phyloP scores from a whole-genome alignment of 2,888 invertebrate genomes.

The Poecilobothrus nobilitatus region DNA sequence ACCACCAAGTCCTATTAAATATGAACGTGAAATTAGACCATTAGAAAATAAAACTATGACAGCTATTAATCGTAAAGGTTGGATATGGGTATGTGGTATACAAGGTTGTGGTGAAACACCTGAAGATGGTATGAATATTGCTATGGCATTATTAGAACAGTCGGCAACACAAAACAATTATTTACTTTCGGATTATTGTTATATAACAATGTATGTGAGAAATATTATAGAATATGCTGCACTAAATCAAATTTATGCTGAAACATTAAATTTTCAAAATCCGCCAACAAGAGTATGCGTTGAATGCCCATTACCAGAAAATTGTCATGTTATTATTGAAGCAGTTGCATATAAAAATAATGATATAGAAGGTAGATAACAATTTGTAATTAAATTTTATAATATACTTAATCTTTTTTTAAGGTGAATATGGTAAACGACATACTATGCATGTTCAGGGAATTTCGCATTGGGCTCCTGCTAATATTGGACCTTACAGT shows the following conservation, averaged over 20 bases:
- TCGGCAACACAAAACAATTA: conserved; percentile 36
- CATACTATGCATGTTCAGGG: conserved; percentile 91
- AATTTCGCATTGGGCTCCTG: conserved; percentile 96
- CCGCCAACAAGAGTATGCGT: conserved; percentile 84
- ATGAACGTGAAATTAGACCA: conserved; percentile 51
- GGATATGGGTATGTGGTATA: conserved; percentile 77
- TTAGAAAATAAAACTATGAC: conserved; percentile 55
- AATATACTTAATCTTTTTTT: conserved; percentile 19
- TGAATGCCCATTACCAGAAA: conserved; percentile 62
- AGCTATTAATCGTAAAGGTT: conserved; percentile 63
- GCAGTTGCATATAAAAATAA: conserved; percentile 53
- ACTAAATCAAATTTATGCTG: conserved; percentile 69
- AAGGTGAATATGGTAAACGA: conserved; percentile 42
- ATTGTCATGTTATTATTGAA: conserved; percentile 68
- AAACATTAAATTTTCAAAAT: conserved; percentile 63
- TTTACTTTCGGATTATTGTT: conserved; percentile 60
- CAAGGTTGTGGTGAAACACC: conserved; percentile 60
- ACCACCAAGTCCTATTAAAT: conserved; percentile 45
- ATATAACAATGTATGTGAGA: conserved; percentile 74
- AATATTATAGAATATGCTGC: conserved; percentile 71
- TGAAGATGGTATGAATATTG: conserved; percentile 57
- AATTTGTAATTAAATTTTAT: neutral
- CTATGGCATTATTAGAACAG: conserved; percentile 63
- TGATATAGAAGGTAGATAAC: conserved; percentile 30
- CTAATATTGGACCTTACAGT: conserved; percentile 93